These are phyloP conservation scores for Oppia nitens DNA, from an alignment of 1,140 invertebrate genomes.

Conservation along the genomic window DNA sequence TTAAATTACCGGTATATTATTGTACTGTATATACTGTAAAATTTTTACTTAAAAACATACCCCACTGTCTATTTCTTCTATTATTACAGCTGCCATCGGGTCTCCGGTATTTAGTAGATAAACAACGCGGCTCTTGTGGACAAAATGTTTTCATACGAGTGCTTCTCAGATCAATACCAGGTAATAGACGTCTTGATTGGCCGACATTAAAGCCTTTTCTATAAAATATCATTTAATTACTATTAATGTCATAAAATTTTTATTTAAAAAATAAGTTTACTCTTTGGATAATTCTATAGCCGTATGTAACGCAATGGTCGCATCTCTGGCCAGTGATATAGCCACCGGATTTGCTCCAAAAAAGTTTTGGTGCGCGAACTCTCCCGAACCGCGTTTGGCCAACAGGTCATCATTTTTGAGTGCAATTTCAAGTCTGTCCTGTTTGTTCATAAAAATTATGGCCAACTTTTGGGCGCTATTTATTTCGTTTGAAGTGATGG, in stretches of 20 bases:
- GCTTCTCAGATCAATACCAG: neutral
- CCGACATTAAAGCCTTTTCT: neutral
- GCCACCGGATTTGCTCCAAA: constrained; percentile 3
- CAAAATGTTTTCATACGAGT: neutral
- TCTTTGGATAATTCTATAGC: neutral
- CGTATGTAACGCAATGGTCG: neutral
- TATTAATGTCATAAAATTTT: neutral
- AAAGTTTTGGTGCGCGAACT: constrained; percentile 13
- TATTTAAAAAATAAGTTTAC: neutral
- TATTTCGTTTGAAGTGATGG: neutral
- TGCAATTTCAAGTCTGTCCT: constrained; percentile 1
- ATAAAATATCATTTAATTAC: neutral
- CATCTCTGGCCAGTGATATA: neutral
- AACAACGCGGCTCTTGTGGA: neutral
- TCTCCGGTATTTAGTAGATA: constrained; percentile 34
- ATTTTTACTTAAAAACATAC: too few species aligned
- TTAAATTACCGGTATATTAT: too few species aligned
- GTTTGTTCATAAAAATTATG: neutral
- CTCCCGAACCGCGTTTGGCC: neutral
- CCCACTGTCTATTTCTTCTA: constrained; percentile 33
- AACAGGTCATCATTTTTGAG: neutral
- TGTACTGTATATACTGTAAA: too few species aligned
- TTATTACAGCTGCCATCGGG: constrained; percentile 57
- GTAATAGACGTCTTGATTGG: neutral
- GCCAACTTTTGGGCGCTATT: neutral